Evolutionary conservation across 1,140 invertebrate genomes (phyloP), one percentile per base, ranked within the genome.

Genomic region (Hormaphis cornu): DNA sequence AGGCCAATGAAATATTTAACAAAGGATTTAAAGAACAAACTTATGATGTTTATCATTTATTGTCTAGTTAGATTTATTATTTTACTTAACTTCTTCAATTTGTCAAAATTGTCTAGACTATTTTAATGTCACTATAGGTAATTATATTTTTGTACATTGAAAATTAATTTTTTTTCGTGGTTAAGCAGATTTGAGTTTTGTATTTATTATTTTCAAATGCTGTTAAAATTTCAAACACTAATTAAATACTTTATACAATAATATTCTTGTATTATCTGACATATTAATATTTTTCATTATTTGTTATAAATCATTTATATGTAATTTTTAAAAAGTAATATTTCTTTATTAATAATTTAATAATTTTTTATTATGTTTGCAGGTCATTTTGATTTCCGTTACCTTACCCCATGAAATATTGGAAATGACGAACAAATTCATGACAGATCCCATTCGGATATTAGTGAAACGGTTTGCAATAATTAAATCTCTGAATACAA

Each of bases 11-110:
- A 81, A 99, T 99, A 97, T 82, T 99, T 70, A 98, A 98, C 79
- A 98, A 98, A 81, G 95, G 96, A 28, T 99, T 99, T 76, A 98
- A 99, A 78, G 96, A 99, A 80, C 97, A 99, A 81, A 98, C 99
- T 72, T 99, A 99, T 80, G 97, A 99, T 83, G 95, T 99, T 0
- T 99, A 99, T 79, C 85, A 96, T 74, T 98, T 98, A 79, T 79
- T 99, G 42, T 97, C 97, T 26, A 96, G 96, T 58, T 94, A 92
- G 10, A 99, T 96, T 14, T 97, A 99, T 44, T 56, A 81, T 78
- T 80, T 73, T 58, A 33, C 4, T 33, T 33, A 33, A 33, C 9
- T 33, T 33, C 9, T 33, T 58, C 37, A 14, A n/a, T 7, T 58
- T 18, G 14, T 53, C 30, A 3, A 59, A 30, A 2, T 18, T 35